Conservation (phyloP, 2,797 vertebrate species). For the Poeciliopsis gracilis region DNA sequence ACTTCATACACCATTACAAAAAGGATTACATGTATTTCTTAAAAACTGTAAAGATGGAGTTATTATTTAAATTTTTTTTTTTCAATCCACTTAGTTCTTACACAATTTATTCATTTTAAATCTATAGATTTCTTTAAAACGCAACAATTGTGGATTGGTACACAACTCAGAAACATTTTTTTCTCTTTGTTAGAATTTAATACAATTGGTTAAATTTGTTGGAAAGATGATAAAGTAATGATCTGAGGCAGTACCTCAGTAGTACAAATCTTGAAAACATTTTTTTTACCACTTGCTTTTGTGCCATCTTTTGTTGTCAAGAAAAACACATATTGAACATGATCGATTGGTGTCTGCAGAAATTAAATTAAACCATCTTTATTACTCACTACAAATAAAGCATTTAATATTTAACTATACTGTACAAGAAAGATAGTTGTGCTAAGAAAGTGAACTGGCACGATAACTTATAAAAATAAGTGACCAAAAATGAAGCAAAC, state of each 20-base stretch:
- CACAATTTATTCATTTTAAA: neutral
- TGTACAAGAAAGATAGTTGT: neutral
- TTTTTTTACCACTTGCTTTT: neutral
- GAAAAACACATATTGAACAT: neutral
- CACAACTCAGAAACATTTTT: neutral
- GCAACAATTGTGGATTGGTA: neutral
- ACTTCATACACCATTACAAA: neutral
- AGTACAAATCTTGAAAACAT: no score
- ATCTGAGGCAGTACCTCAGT: neutral
- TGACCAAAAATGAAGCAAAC: no score
- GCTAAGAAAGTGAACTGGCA: neutral
- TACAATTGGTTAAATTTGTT: neutral
- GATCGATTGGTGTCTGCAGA: neutral
- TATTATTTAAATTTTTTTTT: neutral
- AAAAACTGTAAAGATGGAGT: neutral
- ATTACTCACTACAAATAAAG: neutral
- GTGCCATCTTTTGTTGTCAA: neutral
- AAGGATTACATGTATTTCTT: neutral
- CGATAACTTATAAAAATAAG: neutral
- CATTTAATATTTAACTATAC: neutral
- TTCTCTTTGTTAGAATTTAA: neutral
- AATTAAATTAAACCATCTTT: neutral
- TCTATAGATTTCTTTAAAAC: neutral
- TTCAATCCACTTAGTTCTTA: neutral
- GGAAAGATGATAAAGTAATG: neutral